A percentile compares a stretch with the other conserved stretches of the same genome.
phyloP scores from a whole-genome alignment of 2,888 invertebrate species.

The Patella depressa region DNA sequence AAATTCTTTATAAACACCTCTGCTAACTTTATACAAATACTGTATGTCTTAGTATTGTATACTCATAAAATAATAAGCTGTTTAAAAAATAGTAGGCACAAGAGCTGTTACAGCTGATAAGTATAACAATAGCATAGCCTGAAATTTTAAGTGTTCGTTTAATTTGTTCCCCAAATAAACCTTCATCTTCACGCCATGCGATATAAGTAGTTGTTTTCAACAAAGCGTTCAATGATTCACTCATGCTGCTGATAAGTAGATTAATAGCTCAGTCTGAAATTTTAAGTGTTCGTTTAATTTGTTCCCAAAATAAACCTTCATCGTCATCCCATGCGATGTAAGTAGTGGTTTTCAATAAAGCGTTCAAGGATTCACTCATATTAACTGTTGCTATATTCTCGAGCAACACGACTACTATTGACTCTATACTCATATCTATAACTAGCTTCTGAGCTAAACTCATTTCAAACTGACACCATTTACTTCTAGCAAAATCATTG shows the following conservation, averaged over 20 bases:
- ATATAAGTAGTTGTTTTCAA: slow-evolving; percentile 81
- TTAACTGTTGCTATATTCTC: slow-evolving; percentile 78
- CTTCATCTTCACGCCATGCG: slow-evolving; percentile 73
- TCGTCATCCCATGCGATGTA: slow-evolving; percentile 77
- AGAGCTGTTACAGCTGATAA: no score
- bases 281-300: no score
- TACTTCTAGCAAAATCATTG: slow-evolving; percentile 77
- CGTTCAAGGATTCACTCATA: slow-evolving; percentile 78
- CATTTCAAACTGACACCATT: slow-evolving; percentile 84
- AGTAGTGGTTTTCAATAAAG: slow-evolving; percentile 80
- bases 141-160: no score
- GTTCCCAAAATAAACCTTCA: no score
- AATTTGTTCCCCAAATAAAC: no score
- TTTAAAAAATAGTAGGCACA: no score
- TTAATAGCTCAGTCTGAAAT: no score
- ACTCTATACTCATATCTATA: slow-evolving; percentile 74
- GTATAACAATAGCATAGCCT: no score
- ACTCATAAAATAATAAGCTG: no score
- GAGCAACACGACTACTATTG: slow-evolving; percentile 78
- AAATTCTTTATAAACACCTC: no score
- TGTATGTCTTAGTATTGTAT: no score
- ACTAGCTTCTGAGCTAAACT: slow-evolving; percentile 78
- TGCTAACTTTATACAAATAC: no score
- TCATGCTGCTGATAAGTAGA: slow-evolving; percentile 66
- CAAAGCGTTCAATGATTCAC: slow-evolving; percentile 78